Conservation (phyloP, 2,113 vertebrate species). For the Dendropsophus ebraccatus region DNA sequence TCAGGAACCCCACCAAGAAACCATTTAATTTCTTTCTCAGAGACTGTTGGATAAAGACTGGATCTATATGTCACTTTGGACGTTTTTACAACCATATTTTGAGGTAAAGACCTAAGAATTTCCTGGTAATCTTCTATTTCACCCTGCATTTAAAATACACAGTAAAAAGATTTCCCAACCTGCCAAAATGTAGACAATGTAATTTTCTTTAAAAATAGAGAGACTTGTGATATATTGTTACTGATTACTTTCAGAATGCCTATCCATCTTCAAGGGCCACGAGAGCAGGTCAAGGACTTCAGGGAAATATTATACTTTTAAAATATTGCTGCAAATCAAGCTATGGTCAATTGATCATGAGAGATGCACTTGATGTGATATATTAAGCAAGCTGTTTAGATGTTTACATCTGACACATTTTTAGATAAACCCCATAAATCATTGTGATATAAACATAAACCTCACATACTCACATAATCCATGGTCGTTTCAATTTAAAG, state of each 20-base stretch:
- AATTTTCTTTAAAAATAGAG: constrained; percentile 53
- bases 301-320: constrained; percentile 60
- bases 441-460: constrained; percentile 52
- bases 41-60: not conserved
- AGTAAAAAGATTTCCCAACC: constrained; percentile 21
- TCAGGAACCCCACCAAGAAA: not conserved
- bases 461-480: constrained; percentile 46
- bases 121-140: not conserved
- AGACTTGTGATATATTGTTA: constrained; percentile 57
- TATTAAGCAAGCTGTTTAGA: constrained; percentile 58
- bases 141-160: not conserved
- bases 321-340: constrained; percentile 59
- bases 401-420: constrained; percentile 58
- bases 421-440: constrained; percentile 58
- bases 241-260: constrained; percentile 56
- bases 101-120: not conserved
- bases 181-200: constrained; percentile 50
- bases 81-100: constrained; percentile 19
- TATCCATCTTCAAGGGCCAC: constrained; percentile 57
- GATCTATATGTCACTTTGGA: not conserved
- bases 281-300: constrained; percentile 57
- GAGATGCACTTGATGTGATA: constrained; percentile 59
- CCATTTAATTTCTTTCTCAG: not conserved
- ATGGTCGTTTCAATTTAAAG: constrained; percentile 34
- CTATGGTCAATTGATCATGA: constrained; percentile 58